phyloP scores from a whole-genome alignment of 2,113 vertebrate genomes.

The Phycodurus eques region DNA sequence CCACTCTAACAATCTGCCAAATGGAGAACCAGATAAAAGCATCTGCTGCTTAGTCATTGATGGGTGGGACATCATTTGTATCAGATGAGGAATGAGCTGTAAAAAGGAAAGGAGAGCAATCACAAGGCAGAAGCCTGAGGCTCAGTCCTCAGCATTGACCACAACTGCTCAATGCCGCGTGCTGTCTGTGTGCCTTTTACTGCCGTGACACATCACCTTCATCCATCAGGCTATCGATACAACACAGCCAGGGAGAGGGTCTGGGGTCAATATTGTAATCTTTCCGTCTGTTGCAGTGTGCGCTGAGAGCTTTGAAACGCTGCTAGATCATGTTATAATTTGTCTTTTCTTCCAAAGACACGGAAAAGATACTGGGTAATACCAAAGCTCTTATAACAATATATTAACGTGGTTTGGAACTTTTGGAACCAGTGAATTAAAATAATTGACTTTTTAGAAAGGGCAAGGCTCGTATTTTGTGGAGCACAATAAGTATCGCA shows the following conservation, averaged over 20 bases:
- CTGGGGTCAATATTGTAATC: neutral
- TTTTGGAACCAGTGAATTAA: too few species aligned
- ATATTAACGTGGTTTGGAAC: too few species aligned
- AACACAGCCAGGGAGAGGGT: neutral
- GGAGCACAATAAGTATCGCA: neutral
- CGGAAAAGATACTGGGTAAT: neutral
- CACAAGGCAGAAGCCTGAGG: neutral
- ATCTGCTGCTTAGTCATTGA: conserved; percentile 5
- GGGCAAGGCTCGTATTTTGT: too few species aligned
- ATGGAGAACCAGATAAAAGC: conserved; percentile 2
- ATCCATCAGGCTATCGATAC: conserved; percentile 1
- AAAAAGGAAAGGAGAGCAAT: neutral
- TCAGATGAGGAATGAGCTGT: conserved; percentile 1
- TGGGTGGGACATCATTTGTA: neutral
- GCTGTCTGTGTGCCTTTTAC: conserved; percentile 13
- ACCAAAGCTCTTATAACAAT: neutral
- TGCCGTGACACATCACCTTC: conserved; percentile 18
- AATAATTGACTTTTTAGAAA: too few species aligned
- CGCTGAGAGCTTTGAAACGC: neutral
- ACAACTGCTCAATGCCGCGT: conserved; percentile 3
- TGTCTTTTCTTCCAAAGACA: neutral
- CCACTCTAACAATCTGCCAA: conserved; percentile 9
- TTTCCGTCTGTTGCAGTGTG: neutral
- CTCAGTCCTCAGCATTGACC: conserved; percentile 8
- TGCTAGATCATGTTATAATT: neutral